phyloP scores from a whole-genome alignment of 1,140 invertebrate genomes.

The Eulimnadia texana region DNA sequence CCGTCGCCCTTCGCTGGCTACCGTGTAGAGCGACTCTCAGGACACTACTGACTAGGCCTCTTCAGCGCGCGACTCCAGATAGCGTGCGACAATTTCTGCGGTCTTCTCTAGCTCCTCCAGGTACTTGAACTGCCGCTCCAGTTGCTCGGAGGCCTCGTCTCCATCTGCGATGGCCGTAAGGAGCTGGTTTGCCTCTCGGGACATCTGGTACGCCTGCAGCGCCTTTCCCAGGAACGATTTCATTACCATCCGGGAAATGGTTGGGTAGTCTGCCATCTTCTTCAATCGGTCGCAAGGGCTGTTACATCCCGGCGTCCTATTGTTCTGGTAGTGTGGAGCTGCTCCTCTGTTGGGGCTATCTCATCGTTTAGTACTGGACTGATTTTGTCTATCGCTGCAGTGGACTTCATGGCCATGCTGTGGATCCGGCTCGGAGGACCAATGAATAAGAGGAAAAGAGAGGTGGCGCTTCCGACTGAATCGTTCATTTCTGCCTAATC shows the following conservation, averaged over 20 bases:
- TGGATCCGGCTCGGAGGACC: background rate
- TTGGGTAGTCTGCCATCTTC: background rate
- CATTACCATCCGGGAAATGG: background rate
- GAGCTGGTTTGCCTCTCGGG: background rate
- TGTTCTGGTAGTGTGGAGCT: background rate
- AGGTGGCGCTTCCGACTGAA: too few relatives aligned
- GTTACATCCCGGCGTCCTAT: background rate
- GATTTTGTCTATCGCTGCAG: too few relatives aligned
- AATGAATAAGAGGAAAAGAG: background rate
- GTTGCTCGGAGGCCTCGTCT: background rate
- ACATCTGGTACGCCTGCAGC: background rate
- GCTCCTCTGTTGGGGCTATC: background rate
- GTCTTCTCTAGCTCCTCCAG: background rate
- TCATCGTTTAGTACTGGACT: background rate
- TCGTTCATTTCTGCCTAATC: too few relatives aligned
- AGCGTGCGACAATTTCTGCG: background rate
- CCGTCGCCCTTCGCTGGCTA: background rate
- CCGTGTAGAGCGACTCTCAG: background rate
- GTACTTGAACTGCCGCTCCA: background rate
- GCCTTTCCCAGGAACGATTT: background rate
- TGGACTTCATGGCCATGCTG: too few relatives aligned
- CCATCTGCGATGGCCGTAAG: background rate
- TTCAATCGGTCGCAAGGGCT: background rate
- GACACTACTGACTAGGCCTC: background rate
- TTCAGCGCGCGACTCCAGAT: background rate